Evolutionary conservation across 1,140 invertebrate genomes (phyloP), one percentile per base, ranked within the genome.

Genomic region (Polypedilum pembai): DNA sequence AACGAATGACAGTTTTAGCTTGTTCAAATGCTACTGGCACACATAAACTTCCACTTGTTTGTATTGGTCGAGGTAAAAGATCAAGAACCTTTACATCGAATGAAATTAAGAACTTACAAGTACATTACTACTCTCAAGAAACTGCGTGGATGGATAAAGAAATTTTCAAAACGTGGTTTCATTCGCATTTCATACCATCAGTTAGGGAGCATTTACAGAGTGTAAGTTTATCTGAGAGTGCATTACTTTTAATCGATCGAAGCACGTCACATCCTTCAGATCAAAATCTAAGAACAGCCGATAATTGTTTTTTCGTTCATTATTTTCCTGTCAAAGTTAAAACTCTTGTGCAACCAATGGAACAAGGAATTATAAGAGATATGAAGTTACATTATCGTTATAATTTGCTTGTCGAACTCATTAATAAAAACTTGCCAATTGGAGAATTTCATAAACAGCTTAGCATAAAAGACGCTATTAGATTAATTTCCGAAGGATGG

Each of bases 281-380:
- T 45, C 74, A 77, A 18, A 56, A 75, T 66, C 75, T 79, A 21
- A 76, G 76, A 74, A 12, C 74, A 18, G 41, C 73, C 0, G 77
- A 78, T 76, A 74, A 73, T 18, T 65, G 74, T 63, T 75, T 80
- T 12, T 77, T 75, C 75, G 76, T 79, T 15, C 18, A 78, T 24
- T 80, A 77, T 77, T 77, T 85, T 20, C 83, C 83, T 65, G 78
- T 82, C n/a, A 85, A 85, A 76, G 82, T 81, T 7, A 85, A 83
- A 40, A 77, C 82, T n/a, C 76, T 83, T 65, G 75, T 86, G 12
- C 84, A 86, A 76, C 83, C 84, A 1, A 82, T 86, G 80, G 83
- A 85, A 78, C 81, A 83, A 78, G 82, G 82, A 40, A 79, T 85
- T 20, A 85, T 85, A 40, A 40, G 75, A n/a, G 72, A 74, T 12